phyloP scores from a whole-genome alignment of 2,888 invertebrate genomes.

The Selenia dentaria region DNA sequence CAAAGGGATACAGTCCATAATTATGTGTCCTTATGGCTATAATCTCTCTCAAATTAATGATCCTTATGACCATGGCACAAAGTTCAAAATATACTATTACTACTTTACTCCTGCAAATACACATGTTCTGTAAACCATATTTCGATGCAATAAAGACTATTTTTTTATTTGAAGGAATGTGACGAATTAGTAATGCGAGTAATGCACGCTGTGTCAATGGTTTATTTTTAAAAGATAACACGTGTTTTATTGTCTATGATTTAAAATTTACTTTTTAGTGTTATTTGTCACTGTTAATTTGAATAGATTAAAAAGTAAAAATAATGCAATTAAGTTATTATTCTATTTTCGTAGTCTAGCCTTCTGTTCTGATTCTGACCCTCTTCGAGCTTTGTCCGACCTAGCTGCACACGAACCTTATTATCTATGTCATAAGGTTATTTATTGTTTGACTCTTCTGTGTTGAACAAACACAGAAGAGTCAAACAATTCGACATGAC shows the following conservation, averaged over 20 bases:
- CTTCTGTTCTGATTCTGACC: too few relatives aligned
- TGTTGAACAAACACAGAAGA: too few relatives aligned
- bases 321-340: too few relatives aligned
- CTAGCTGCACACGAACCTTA: too few relatives aligned
- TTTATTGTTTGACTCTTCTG: too few relatives aligned
- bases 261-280: too few relatives aligned
- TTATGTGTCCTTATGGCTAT: not conserved
- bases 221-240: conserved; percentile 55
- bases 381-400: too few relatives aligned
- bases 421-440: too few relatives aligned
- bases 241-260: conserved; percentile 42
- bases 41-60: not conserved
- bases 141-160: not conserved
- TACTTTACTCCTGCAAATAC: not conserved
- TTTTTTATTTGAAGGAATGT: conserved; percentile 41
- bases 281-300: too few relatives aligned
- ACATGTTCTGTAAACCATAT: not conserved
- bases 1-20: not conserved
- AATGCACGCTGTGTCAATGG: conserved; percentile 60
- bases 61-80: conserved; percentile 16
- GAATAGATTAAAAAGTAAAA: too few relatives aligned
- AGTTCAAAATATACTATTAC: conserved; percentile 15
- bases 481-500: too few relatives aligned
- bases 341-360: too few relatives aligned
- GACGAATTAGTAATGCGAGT: conserved; percentile 67